Evolutionary conservation across 2,888 invertebrate species (phyloP).

Genomic region (Ischnus inquisitorius): DNA sequence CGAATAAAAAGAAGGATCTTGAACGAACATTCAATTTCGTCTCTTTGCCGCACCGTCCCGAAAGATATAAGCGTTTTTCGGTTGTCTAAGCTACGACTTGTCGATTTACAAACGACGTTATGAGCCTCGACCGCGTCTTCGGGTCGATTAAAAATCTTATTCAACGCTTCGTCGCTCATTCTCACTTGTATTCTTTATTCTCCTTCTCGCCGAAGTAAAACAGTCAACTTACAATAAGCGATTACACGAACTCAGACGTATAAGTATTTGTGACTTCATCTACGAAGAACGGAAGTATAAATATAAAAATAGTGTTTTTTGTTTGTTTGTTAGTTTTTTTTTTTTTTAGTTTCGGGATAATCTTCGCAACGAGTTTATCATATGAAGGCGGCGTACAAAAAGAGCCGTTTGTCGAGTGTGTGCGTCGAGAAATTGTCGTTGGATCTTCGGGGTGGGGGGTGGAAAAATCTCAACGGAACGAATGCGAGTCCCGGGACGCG

Average conservation of each 20-base stretch:
- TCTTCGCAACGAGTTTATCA: constrained; percentile 46
- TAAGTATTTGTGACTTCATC: constrained; percentile 20
- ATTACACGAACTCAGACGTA: constrained; percentile 15
- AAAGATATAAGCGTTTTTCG: constrained; percentile 5
- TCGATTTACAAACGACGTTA: background rate
- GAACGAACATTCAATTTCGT: background rate
- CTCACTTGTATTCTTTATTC: background rate
- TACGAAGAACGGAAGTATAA: constrained; percentile 58
- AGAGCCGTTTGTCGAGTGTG: constrained; percentile 57
- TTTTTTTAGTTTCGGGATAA: constrained; percentile 33
- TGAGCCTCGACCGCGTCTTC: constrained; percentile 9
- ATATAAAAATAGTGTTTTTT: constrained; percentile 66
- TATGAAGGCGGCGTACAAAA: constrained; percentile 24
- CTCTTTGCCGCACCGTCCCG: background rate
- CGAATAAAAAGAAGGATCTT: background rate
- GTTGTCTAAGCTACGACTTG: background rate
- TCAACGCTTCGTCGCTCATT: constrained; percentile 5
- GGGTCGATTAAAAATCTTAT: background rate
- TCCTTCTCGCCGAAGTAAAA: constrained; percentile 18
- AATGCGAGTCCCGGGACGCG: background rate
- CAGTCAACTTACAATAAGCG: constrained; percentile 25
- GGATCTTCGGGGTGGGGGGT: constrained; percentile 10
- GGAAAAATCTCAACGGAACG: constrained; percentile 55
- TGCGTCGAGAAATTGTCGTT: constrained; percentile 52
- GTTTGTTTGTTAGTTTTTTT: constrained; percentile 26